phyloP scores from a whole-genome alignment of 2,797 vertebrate genomes.

The Huso huso region DNA sequence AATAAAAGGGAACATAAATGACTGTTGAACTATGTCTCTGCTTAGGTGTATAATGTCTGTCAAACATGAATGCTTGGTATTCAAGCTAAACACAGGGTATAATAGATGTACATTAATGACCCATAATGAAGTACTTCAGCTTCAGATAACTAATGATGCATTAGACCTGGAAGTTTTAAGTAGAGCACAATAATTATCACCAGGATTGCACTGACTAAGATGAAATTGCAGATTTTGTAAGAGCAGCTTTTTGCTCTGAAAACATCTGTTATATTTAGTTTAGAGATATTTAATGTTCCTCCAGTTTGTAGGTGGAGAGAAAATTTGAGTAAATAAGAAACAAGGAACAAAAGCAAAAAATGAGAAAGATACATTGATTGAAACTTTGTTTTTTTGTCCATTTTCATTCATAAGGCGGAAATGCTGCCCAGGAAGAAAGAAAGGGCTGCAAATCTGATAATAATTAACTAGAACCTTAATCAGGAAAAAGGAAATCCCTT shows the following conservation, averaged over 20 bases:
- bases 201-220: background rate
- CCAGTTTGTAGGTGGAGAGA: too few species aligned
- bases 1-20: too few species aligned
- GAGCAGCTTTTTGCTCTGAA: too few species aligned
- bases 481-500: constrained; percentile 10
- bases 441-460: constrained; percentile 5
- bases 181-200: background rate
- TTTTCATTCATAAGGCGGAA: constrained; percentile 1
- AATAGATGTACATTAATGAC: background rate
- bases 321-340: too few species aligned
- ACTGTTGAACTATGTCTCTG: too few species aligned
- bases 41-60: background rate
- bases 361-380: too few species aligned
- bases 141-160: background rate
- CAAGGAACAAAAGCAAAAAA: too few species aligned
- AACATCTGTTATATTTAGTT: too few species aligned
- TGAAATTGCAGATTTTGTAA: background rate
- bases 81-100: background rate
- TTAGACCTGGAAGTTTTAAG: background rate
- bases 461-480: constrained; percentile 1
- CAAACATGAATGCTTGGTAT: background rate
- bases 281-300: too few species aligned
- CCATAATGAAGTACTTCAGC: background rate
- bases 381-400: background rate
- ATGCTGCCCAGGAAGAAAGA: constrained; percentile 1